A percentile compares a stretch with the other conserved stretches of the same genome.
These are phyloP conservation scores for Brachycybe producta DNA, from an alignment of 2,888 invertebrate genomes.

Conservation along the genomic window DNA sequence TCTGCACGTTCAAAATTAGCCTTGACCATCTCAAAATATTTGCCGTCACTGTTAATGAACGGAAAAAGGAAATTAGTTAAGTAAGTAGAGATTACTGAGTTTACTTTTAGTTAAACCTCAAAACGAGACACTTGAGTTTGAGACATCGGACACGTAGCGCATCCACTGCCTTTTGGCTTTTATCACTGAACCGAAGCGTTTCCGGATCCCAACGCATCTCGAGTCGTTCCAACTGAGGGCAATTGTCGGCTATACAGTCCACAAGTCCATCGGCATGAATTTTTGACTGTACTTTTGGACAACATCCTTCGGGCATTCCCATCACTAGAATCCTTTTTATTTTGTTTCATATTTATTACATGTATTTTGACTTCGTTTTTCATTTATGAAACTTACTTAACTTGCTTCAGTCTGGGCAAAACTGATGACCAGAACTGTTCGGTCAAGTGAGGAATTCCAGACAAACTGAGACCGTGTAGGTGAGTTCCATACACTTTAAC, in stretches of 20 bases:
- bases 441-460: constrained; percentile 95
- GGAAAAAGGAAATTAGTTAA: neutral
- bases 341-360: too few relatives aligned
- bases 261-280: constrained; percentile 85
- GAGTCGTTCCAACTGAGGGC: constrained; percentile 71
- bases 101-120: constrained; percentile 50
- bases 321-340: constrained; percentile 84
- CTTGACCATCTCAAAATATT: constrained; percentile 97
- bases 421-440: constrained; percentile 97
- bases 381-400: constrained; percentile 50
- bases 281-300: constrained; percentile 72
- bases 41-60: constrained; percentile 65
- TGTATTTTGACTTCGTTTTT: too few relatives aligned
- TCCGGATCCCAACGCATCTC: constrained; percentile 98
- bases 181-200: constrained; percentile 94
- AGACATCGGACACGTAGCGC: constrained; percentile 88
- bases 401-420: constrained; percentile 76
- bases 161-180: constrained; percentile 98
- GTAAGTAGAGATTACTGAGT: neutral
- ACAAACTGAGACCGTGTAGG: constrained; percentile 71
- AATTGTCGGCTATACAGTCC: constrained; percentile 91
- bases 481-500: constrained; percentile 78
- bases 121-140: constrained; percentile 77
- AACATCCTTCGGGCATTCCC: constrained; percentile 93
- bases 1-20: constrained; percentile 99